Evolutionary conservation across 2,888 invertebrate species (phyloP).

Genomic region (Ptycholaimellus sp.): DNA sequence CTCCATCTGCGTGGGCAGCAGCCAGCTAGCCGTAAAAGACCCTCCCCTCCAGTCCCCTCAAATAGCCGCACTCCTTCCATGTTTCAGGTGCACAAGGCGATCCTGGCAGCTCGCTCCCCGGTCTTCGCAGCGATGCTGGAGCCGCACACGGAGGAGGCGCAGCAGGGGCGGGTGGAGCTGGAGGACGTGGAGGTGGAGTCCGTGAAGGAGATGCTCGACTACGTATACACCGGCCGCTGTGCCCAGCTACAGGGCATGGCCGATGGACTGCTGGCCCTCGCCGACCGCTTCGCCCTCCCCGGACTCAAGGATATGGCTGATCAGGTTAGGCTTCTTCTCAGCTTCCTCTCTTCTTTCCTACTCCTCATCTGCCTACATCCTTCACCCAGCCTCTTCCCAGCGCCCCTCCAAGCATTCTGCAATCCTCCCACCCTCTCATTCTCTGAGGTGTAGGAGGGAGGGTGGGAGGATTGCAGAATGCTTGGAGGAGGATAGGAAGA

Average conservation of each 20-base stretch:
- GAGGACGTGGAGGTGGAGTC: conserved; percentile 15
- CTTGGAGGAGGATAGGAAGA: background rate
- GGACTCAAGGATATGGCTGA: conserved; percentile 23
- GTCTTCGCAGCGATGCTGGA: conserved; percentile 19
- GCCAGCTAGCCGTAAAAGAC: conserved; percentile 11
- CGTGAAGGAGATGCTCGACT: conserved; percentile 15
- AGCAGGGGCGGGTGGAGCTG: conserved; percentile 10
- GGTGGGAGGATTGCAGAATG: background rate
- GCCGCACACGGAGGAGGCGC: conserved; percentile 16
- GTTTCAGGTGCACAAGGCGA: conserved; percentile 6
- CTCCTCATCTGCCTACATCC: background rate
- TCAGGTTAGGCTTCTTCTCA: conserved; percentile 10
- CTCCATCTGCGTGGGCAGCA: conserved; percentile 13
- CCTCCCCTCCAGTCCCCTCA: background rate
- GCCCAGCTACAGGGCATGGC: conserved; percentile 14
- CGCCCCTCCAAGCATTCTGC: background rate
- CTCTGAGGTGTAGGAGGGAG: background rate
- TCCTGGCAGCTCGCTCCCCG: conserved; percentile 15
- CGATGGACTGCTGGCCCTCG: conserved; percentile 18
- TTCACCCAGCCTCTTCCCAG: background rate
- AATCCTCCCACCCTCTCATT: background rate
- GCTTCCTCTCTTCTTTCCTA: background rate
- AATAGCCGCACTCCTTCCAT: background rate
- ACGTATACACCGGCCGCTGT: conserved; percentile 18
- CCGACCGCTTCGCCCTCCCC: conserved; percentile 21